A percentile compares a stretch with the other conserved stretches of the same genome.
phyloP scores from a whole-genome alignment of 2,113 vertebrate species.

The Procavia capensis region DNA sequence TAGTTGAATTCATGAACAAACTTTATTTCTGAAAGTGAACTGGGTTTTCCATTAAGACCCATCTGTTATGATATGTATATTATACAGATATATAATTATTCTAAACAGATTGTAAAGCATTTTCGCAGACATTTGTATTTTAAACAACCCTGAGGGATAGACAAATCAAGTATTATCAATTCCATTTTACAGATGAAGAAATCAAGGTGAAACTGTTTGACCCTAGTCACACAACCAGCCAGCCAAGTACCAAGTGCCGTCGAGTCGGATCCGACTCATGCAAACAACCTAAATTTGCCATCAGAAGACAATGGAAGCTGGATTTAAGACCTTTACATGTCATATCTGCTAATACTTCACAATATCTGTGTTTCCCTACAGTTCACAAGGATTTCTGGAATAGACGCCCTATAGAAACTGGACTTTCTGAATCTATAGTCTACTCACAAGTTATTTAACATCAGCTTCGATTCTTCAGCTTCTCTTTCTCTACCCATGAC shows the following conservation, averaged over 20 bases:
- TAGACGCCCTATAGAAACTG: background rate
- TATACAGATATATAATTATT: background rate
- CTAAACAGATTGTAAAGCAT: slow-evolving; percentile 7
- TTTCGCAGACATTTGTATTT: background rate
- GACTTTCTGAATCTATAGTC: background rate
- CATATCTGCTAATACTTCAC: background rate
- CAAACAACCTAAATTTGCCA: slow-evolving; percentile 20
- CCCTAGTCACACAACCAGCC: background rate
- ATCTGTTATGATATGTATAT: background rate
- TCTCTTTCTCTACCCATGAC: background rate
- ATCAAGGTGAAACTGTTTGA: background rate
- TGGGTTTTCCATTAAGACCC: background rate
- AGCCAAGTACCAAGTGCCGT: too few relatives aligned
- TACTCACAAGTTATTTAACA: background rate
- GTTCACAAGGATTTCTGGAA: background rate
- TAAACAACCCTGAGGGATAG: background rate
- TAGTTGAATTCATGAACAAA: slow-evolving; percentile 32
- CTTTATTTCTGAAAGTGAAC: background rate
- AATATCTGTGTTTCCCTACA: background rate
- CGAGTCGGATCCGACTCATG: too few relatives aligned
- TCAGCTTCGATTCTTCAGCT: background rate
- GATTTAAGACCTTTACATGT: slow-evolving; percentile 40
- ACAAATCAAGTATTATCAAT: background rate
- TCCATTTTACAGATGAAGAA: slow-evolving; percentile 23
- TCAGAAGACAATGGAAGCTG: background rate